Evolutionary conservation across 1,140 invertebrate genomes (phyloP), one percentile per base, ranked within the genome.

Genomic region (Neodiprion virginianus): DNA sequence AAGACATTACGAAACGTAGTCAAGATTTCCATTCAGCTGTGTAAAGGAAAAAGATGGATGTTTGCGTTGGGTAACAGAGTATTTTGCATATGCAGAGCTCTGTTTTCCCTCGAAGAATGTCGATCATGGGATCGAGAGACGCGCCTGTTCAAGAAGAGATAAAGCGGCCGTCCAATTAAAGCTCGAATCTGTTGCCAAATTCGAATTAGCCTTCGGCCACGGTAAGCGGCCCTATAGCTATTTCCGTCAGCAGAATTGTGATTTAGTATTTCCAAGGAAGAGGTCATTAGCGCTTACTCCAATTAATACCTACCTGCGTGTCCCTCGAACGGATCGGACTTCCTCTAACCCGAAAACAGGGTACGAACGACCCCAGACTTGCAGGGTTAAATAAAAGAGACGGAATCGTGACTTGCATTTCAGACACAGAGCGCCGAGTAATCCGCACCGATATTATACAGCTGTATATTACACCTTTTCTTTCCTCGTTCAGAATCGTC

Each of bases 241-340:
- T 61, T 61, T 61, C n/a, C 11, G 53, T 61, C 53, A 61, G 53
- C 53, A 61, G 53, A 61, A 61, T 61, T 61, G 53, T 61, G 53
- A 61, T 61, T 61, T 61, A 61, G 53, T 61, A 61, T 61, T 61
- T 61, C 53, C 53, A 17, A 61, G 53, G 53, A 61, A 12, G 53
- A 61, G 53, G 53, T 61, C 53, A 61, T 61, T 61, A 61, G 53
- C n/a, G 8, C 5, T 61, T 61, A 61, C 53, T 61, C 53, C 53
- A 61, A 61, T 61, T 61, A 61, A 14, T 61, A 61, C 11, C n/a
- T 61, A 61, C 53, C 11, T 12, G 11, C 53, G 5, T 17, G 28
- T 40, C 5, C 5, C 28, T 40, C 28, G 28, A 40, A 40, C 28
- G 28, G 53, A 8, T 61, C 53, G 53, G n/a, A 61, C 53, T 61